phyloP scores from a whole-genome alignment of 23 tunicate genomes.

The Ascidia mentula region DNA sequence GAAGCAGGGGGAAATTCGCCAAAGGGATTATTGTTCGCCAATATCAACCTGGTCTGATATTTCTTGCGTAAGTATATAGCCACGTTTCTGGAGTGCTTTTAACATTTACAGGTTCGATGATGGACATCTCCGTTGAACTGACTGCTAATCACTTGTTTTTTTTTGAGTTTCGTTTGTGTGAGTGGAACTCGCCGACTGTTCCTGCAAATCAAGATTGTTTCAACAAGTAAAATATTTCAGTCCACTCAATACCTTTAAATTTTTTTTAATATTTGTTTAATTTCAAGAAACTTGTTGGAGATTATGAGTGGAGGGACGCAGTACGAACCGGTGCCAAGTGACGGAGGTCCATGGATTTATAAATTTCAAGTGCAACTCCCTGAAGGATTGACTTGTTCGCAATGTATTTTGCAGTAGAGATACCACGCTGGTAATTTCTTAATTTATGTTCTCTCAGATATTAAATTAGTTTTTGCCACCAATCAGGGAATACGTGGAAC shows the following conservation, averaged over 20 bases:
- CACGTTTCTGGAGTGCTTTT: not conserved
- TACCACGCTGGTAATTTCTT: slow-evolving; percentile 57
- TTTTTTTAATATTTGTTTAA: too few species aligned
- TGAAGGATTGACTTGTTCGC: slow-evolving; percentile 39
- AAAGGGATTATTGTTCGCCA: slow-evolving; percentile 61
- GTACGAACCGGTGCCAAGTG: slow-evolving; percentile 9
- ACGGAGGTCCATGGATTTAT: slow-evolving; percentile 14
- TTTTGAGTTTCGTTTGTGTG: slow-evolving; percentile 72
- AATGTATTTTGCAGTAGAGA: slow-evolving; percentile 79
- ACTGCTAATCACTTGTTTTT: slow-evolving; percentile 78
- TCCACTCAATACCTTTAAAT: not conserved
- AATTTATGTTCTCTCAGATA: not conserved
- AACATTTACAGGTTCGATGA: slow-evolving; percentile 24
- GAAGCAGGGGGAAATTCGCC: slow-evolving; percentile 73
- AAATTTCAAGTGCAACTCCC: slow-evolving; percentile 33
- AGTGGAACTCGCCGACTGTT: slow-evolving; percentile 42
- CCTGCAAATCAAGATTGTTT: slow-evolving; percentile 56
- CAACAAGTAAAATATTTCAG: not conserved
- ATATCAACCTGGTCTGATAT: slow-evolving; percentile 35
- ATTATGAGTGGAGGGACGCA: slow-evolving; percentile 12
- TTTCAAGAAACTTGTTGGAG: slow-evolving; percentile 18
- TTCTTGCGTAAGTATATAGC: not conserved
- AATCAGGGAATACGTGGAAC: slow-evolving; percentile 56
- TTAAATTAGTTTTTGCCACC: not conserved
- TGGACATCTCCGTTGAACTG: slow-evolving; percentile 46